Conservation (phyloP, 2,888 invertebrate species). For the Idaea biselata region DNA sequence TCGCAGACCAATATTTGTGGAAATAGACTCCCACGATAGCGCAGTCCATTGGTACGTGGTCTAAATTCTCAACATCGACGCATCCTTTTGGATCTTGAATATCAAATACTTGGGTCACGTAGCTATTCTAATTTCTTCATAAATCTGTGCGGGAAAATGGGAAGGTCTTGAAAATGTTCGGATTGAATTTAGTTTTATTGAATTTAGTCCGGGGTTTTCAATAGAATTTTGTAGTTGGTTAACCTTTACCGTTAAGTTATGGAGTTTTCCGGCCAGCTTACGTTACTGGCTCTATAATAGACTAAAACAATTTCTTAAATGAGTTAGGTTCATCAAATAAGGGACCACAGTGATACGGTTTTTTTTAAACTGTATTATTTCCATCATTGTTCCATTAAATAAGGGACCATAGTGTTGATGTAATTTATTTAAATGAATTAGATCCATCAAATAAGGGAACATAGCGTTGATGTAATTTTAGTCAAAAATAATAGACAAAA, state of each 20-base stretch:
- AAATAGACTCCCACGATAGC: conserved; percentile 54
- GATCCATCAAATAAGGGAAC: no score
- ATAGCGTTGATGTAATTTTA: no score
- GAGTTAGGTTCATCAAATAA: no score
- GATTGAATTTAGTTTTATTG: conserved; percentile 26
- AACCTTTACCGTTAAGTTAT: background rate
- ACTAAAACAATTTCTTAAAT: no score
- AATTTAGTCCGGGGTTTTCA: background rate
- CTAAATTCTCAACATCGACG: conserved; percentile 48
- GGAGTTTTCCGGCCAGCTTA: background rate
- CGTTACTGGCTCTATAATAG: background rate
- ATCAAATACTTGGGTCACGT: conserved; percentile 48
- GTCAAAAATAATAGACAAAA: no score
- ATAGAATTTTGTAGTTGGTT: background rate
- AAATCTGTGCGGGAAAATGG: conserved; percentile 39
- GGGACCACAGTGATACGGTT: no score
- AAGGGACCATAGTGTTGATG: no score
- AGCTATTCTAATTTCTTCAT: conserved; percentile 56
- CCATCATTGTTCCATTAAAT: no score
- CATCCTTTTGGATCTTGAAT: conserved; percentile 47
- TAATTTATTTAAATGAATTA: no score
- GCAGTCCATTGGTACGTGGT: conserved; percentile 56
- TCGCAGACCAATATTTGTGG: conserved; percentile 63
- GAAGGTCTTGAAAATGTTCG: conserved; percentile 31
- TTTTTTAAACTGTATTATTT: no score